Evolutionary conservation across 2,113 vertebrate species (phyloP).

Genomic region (Oceanodroma tethys): DNA sequence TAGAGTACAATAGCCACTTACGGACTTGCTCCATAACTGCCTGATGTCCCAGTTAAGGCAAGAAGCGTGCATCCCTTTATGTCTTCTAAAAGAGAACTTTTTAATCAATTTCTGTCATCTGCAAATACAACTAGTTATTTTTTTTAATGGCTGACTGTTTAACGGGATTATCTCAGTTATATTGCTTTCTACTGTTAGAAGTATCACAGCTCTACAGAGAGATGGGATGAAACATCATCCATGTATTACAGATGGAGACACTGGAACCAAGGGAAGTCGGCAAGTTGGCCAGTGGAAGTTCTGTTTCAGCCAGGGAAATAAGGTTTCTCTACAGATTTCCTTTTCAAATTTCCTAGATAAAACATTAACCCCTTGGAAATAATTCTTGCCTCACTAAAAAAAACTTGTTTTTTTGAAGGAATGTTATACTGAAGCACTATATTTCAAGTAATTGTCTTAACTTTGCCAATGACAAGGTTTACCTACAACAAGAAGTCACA

Average conservation of each 20-base stretch:
- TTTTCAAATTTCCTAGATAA: not conserved
- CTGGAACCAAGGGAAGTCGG: not conserved
- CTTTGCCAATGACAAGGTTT: not conserved
- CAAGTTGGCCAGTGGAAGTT: not conserved
- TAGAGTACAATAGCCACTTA: not conserved
- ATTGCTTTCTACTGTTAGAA: not conserved
- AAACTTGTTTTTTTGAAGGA: not conserved
- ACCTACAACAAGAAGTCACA: not conserved
- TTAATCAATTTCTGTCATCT: not conserved
- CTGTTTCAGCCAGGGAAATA: not conserved
- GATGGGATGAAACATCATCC: not conserved
- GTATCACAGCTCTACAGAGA: not conserved
- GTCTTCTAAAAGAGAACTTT: not conserved
- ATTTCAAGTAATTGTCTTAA: not conserved
- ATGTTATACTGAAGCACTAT: not conserved
- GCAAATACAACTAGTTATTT: not conserved
- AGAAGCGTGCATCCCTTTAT: not conserved
- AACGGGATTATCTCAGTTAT: not conserved
- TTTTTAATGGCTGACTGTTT: not conserved
- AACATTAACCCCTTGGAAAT: not conserved
- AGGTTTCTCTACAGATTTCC: not conserved
- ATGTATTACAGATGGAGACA: not conserved
- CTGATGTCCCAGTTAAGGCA: not conserved
- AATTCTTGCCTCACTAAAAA: not conserved
- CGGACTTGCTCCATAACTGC: accelerated